Conservation (phyloP, 2,888 invertebrate species). For the Caenorhabditis auriculariae region DNA sequence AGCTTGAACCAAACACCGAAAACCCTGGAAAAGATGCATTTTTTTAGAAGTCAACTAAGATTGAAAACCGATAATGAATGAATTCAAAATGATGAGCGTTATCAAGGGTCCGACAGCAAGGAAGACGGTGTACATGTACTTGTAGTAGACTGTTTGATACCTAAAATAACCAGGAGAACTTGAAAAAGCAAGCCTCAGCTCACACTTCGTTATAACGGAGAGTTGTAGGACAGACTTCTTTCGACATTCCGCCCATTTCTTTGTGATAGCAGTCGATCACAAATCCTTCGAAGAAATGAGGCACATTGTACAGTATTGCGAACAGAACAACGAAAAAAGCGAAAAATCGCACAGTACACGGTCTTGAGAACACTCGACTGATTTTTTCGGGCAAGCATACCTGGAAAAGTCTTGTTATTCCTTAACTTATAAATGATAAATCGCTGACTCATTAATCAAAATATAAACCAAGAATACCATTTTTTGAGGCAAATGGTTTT, state of each 20-base stretch:
- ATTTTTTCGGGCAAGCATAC: conserved; percentile 51
- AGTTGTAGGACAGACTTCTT: conserved; percentile 57
- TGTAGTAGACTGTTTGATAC: conserved; percentile 56
- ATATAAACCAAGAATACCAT: too few relatives aligned
- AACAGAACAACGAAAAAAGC: conserved; percentile 47
- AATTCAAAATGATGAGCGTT: conserved; percentile 53
- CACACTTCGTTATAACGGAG: conserved; percentile 50
- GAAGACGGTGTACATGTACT: conserved; percentile 59
- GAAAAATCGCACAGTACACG: conserved; percentile 28
- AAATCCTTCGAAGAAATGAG: conserved; percentile 59
- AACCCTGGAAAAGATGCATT: conserved; percentile 24
- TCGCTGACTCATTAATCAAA: too few relatives aligned
- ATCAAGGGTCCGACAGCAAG: conserved; percentile 60
- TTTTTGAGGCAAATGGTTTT: too few relatives aligned
- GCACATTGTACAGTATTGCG: conserved; percentile 57
- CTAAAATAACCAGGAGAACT: conserved; percentile 23
- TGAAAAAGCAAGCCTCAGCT: conserved; percentile 3
- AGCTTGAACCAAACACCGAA: conserved; percentile 35
- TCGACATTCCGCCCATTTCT: conserved; percentile 38
- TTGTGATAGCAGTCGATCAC: conserved; percentile 59
- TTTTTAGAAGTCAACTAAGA: not conserved
- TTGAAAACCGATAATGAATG: conserved; percentile 55
- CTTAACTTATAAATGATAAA: too few relatives aligned
- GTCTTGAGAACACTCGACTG: conserved; percentile 28
- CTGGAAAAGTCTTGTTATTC: conserved; percentile 25